These are phyloP conservation scores for Lacerta bilineata DNA, from an alignment of 2,797 vertebrate genomes.

Conservation along the genomic window DNA sequence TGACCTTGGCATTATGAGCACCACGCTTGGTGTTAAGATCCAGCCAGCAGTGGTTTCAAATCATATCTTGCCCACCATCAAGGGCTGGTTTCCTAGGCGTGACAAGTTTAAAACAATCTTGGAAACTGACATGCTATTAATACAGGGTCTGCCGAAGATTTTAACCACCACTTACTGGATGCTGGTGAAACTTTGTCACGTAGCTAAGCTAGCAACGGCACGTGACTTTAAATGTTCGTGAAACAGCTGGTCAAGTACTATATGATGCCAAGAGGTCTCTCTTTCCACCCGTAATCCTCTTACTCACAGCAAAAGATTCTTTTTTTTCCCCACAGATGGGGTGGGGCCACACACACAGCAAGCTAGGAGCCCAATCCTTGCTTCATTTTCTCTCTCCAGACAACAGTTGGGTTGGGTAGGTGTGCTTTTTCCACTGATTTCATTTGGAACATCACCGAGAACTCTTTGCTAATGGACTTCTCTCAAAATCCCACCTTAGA, in stretches of 20 bases:
- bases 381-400: background rate
- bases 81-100: background rate
- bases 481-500: background rate
- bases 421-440: background rate
- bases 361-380: background rate
- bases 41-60: background rate
- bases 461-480: background rate
- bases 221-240: background rate
- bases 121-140: background rate
- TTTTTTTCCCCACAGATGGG: background rate
- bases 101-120: slow-evolving; percentile 5
- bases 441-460: background rate
- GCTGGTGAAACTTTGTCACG: background rate
- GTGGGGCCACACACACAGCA: background rate
- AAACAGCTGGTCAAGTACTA: slow-evolving; percentile 6
- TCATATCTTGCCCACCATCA: background rate
- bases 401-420: background rate
- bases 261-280: background rate
- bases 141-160: background rate
- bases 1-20: too few relatives aligned
- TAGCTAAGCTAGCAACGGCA: background rate
- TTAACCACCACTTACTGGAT: background rate
- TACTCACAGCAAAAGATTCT: background rate
- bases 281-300: slow-evolving; percentile 11
- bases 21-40: background rate